phyloP scores from a whole-genome alignment of 2,888 invertebrate genomes.

The Tryphoninae sp. region DNA sequence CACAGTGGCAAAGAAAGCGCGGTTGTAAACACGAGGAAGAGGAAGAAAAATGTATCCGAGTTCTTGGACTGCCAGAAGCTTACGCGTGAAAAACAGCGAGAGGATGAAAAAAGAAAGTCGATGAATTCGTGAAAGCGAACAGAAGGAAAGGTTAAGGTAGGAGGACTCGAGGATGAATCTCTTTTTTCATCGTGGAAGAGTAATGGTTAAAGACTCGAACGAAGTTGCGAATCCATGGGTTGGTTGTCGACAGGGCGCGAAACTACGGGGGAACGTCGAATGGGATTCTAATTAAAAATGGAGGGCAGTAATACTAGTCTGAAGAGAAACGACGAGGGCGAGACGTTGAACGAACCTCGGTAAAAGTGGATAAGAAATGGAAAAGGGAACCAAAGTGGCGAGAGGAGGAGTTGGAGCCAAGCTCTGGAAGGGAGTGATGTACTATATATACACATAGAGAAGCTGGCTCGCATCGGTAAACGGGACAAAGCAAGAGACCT shows the following conservation, averaged over 20 bases:
- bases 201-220: slow-evolving; percentile 55
- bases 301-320: slow-evolving; percentile 45
- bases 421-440: background rate
- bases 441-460: slow-evolving; percentile 17
- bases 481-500: slow-evolving; percentile 33
- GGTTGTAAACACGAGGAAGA: slow-evolving; percentile 25
- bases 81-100: slow-evolving; percentile 4
- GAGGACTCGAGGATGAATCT: background rate
- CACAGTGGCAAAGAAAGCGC: slow-evolving; percentile 12
- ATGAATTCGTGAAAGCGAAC: slow-evolving; percentile 2
- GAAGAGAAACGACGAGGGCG: slow-evolving; percentile 36
- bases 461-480: slow-evolving; percentile 37
- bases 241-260: slow-evolving; percentile 28
- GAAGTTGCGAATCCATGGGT: slow-evolving; percentile 46
- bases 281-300: slow-evolving; percentile 71
- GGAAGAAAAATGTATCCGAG: slow-evolving; percentile 39
- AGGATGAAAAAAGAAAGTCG: slow-evolving; percentile 2
- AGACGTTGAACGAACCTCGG: slow-evolving; percentile 4
- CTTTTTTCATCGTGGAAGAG: slow-evolving; percentile 23
- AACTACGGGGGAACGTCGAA: slow-evolving; percentile 47
- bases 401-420: slow-evolving; percentile 51
- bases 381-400: slow-evolving; percentile 16
- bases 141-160: slow-evolving; percentile 12
- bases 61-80: slow-evolving; percentile 21
- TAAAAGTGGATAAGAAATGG: slow-evolving; percentile 32